phyloP scores from a whole-genome alignment of 92 coral and sea anemone genomes.

The Porites cylindrica region DNA sequence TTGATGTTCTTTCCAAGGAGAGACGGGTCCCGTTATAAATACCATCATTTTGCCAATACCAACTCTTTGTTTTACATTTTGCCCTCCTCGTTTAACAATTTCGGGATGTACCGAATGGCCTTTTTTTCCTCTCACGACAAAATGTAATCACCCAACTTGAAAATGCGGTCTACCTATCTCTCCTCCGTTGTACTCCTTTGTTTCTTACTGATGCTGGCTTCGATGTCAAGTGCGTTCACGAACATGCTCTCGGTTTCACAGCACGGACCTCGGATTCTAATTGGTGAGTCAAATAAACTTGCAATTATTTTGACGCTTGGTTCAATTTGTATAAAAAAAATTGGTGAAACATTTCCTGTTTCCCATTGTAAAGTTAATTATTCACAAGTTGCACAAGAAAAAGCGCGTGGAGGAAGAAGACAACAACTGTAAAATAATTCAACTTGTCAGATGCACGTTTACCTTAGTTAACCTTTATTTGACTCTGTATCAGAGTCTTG shows the following conservation, averaged over 20 bases:
- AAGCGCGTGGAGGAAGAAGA: too few species aligned
- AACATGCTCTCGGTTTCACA: background rate
- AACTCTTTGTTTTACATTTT: background rate
- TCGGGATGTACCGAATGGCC: background rate
- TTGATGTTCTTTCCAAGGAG: background rate
- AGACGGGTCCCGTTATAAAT: background rate
- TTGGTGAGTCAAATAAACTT: constrained; percentile 7
- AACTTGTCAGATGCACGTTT: too few species aligned
- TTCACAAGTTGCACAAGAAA: too few species aligned
- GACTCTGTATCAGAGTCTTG: too few species aligned
- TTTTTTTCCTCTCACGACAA: background rate
- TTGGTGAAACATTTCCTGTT: background rate
- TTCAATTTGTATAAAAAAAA: background rate
- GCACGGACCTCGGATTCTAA: background rate
- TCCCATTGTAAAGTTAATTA: background rate
- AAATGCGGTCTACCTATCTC: background rate
- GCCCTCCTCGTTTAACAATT: background rate
- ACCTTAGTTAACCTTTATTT: too few species aligned
- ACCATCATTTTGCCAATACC: background rate
- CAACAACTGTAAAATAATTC: too few species aligned
- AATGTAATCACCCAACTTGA: background rate
- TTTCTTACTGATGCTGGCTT: background rate
- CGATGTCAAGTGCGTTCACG: background rate
- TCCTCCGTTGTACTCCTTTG: background rate
- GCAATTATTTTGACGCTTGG: background rate